phyloP scores from a whole-genome alignment of 2,113 vertebrate genomes.

The Anarrhichthys ocellatus region DNA sequence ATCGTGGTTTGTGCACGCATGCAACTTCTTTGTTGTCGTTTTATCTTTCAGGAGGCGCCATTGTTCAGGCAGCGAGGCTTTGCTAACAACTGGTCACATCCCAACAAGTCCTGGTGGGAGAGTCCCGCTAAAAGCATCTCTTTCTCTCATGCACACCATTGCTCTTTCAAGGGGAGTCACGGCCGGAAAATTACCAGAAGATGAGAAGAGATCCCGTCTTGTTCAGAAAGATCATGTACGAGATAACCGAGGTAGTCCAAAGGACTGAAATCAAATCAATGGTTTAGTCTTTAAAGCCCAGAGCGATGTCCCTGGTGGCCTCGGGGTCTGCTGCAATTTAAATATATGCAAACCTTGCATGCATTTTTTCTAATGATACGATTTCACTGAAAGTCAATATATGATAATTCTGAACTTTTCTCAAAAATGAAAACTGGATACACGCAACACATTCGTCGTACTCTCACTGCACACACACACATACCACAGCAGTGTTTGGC shows the following conservation, averaged over 20 bases:
- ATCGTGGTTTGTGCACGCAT: neutral
- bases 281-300: neutral
- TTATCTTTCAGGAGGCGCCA: slow-evolving; percentile 17
- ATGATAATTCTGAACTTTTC: neutral
- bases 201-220: neutral
- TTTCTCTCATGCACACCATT: neutral
- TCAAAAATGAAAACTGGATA: neutral
- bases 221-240: neutral
- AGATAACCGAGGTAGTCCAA: neutral
- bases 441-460: neutral
- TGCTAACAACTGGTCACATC: slow-evolving; percentile 34
- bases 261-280: neutral
- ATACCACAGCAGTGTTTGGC: slow-evolving; percentile 30
- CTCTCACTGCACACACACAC: neutral
- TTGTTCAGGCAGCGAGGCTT: slow-evolving; percentile 11
- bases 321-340: neutral
- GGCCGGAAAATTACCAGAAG: neutral
- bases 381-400: neutral
- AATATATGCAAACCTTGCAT: neutral
- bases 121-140: neutral
- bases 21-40: slow-evolving; percentile 11
- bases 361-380: neutral
- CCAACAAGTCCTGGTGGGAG: slow-evolving; percentile 34
- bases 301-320: too few species aligned
- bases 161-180: neutral